A percentile compares a stretch with the other conserved stretches of the same genome.
Conservation (phyloP, 2,797 vertebrate genomes). For the Galaxias olidus region DNA sequence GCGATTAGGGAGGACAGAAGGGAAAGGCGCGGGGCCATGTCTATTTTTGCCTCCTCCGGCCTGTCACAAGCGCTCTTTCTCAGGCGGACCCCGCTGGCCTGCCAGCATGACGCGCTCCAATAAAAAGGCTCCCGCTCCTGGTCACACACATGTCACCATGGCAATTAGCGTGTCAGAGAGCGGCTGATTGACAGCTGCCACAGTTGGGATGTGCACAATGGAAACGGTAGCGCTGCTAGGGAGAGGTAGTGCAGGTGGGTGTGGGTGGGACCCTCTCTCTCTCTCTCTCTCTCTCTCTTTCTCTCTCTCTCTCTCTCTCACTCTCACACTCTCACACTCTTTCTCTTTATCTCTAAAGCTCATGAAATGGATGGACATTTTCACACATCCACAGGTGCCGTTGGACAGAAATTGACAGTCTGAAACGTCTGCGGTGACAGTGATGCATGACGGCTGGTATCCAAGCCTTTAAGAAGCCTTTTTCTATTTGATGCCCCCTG, state of each 20-base stretch:
- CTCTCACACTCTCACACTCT: constrained; percentile 11
- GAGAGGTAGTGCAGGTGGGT: constrained; percentile 3
- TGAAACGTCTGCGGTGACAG: neutral
- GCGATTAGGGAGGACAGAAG: neutral
- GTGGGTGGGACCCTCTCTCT: neutral
- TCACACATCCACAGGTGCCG: constrained; percentile 12
- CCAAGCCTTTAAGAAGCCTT: too few relatives aligned
- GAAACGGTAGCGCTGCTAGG: constrained; percentile 1
- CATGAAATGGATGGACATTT: constrained; percentile 22
- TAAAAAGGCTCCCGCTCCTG: constrained; percentile 55
- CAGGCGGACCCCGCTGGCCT: constrained; percentile 35
- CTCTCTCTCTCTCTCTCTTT: constrained; percentile 8
- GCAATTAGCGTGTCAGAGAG: constrained; percentile 58
- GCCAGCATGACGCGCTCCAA: constrained; percentile 47
- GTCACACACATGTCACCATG: constrained; percentile 57
- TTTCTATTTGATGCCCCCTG: too few relatives aligned
- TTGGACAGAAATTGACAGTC: constrained; percentile 2
- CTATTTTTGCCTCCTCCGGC: constrained; percentile 32
- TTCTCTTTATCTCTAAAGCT: constrained; percentile 26
- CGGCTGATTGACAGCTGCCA: constrained; percentile 61
- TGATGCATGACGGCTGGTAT: neutral
- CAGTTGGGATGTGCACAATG: constrained; percentile 50
- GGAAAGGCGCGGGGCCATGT: constrained; percentile 8
- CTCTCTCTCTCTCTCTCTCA: constrained; percentile 9
- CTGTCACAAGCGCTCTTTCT: constrained; percentile 21